Conservation (phyloP, 2,113 vertebrate genomes). For the Noctilio leporinus region DNA sequence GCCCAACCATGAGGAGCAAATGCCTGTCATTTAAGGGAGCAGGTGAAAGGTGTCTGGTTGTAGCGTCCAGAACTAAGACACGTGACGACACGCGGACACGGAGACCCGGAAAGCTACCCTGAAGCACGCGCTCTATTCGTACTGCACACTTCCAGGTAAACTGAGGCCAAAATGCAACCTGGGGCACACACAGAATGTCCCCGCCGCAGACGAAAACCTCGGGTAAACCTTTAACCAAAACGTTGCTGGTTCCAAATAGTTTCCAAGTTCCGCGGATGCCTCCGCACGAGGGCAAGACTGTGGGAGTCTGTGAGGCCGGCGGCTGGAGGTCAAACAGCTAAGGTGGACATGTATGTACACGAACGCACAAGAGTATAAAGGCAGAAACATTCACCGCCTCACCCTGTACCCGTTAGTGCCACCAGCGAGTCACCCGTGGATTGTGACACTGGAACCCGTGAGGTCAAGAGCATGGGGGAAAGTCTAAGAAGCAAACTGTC, state of each 20-base stretch:
- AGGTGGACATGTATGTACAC: background rate
- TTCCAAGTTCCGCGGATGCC: background rate
- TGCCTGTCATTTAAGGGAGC: background rate
- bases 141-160: background rate
- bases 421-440: background rate
- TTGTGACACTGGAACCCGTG: background rate
- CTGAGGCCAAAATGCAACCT: background rate
- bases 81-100: background rate
- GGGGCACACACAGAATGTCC: background rate
- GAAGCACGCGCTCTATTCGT: background rate
- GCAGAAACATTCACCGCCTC: background rate
- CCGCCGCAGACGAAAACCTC: background rate
- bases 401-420: background rate
- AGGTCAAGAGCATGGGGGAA: background rate
- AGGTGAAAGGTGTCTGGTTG: background rate
- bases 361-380: background rate
- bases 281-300: background rate
- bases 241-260: background rate
- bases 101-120: background rate
- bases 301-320: fast-evolving
- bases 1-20: background rate
- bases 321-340: background rate
- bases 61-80: background rate
- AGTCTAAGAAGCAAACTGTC: background rate
- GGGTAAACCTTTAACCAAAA: background rate